Evolutionary conservation across 2,113 vertebrate species (phyloP).

Genomic region (Halcyon malimbica): DNA sequence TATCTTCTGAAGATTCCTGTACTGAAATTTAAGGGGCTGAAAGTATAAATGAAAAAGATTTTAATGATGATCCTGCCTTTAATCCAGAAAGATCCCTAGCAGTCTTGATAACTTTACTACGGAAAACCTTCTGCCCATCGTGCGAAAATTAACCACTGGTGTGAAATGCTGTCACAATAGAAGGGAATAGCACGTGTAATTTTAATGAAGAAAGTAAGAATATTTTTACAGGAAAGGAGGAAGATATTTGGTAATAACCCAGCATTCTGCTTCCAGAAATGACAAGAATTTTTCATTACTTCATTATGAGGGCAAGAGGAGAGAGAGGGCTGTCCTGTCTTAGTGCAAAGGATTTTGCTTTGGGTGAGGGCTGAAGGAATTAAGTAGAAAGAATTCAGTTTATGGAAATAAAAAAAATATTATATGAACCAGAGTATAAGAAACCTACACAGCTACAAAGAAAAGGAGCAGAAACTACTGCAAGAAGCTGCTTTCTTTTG

Average conservation of each 20-base stretch:
- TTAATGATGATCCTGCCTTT: constrained; percentile 35
- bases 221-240: neutral
- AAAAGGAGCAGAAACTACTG: neutral
- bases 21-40: constrained; percentile 48
- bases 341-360: neutral
- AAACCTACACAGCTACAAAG: neutral
- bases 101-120: neutral
- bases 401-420: neutral
- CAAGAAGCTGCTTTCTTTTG: neutral
- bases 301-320: neutral
- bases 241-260: neutral
- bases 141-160: neutral
- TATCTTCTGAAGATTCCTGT: constrained; percentile 36
- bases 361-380: neutral
- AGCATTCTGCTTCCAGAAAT: neutral
- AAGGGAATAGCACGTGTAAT: neutral
- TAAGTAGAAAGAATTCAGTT: neutral
- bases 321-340: neutral
- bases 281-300: constrained; percentile 20
- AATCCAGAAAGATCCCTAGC: constrained; percentile 23
- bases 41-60: constrained; percentile 41
- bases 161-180: neutral
- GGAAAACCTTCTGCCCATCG: neutral
- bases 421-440: neutral
- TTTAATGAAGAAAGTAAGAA: constrained; percentile 20